A percentile compares a stretch with the other conserved stretches of the same genome.
These are phyloP conservation scores for Chorisops tibialis DNA, from an alignment of 2,888 invertebrate species.

Conservation along the genomic window DNA sequence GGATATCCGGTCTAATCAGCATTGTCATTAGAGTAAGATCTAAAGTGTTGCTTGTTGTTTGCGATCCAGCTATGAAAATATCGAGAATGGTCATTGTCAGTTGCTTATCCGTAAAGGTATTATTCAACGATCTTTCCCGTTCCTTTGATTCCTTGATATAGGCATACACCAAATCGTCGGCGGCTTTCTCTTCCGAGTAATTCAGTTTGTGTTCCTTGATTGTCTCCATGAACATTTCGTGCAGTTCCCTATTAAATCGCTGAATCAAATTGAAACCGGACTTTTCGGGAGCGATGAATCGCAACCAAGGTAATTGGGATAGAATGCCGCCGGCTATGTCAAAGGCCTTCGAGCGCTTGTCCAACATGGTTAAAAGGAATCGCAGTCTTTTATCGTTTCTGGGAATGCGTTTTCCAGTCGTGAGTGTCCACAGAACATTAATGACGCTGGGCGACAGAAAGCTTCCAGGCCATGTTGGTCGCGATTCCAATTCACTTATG, in stretches of 20 bases:
- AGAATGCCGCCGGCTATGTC: constrained; percentile 61
- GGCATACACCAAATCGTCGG: constrained; percentile 61
- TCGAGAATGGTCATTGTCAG: constrained; percentile 64
- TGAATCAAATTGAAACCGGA: constrained; percentile 61
- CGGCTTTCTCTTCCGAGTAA: constrained; percentile 51
- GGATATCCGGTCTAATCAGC: constrained; percentile 58
- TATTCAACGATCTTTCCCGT: constrained; percentile 21
- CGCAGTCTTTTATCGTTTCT: constrained; percentile 51
- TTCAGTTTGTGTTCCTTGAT: constrained; percentile 57
- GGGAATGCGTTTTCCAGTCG: constrained; percentile 55
- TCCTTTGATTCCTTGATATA: constrained; percentile 61
- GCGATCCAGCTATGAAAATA: constrained; percentile 65
- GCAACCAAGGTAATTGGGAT: constrained; percentile 61
- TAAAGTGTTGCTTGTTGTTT: constrained; percentile 62
- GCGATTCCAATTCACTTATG: constrained; percentile 38
- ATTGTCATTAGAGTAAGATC: constrained; percentile 62
- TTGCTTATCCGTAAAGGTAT: constrained; percentile 58
- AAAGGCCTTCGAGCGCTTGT: constrained; percentile 55
- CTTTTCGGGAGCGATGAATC: constrained; percentile 59
- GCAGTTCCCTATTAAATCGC: constrained; percentile 57
- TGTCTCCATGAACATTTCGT: constrained; percentile 56
- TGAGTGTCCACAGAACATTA: constrained; percentile 64
- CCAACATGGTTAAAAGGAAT: constrained; percentile 53
- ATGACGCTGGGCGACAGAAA: constrained; percentile 59
- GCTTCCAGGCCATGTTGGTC: constrained; percentile 45